Conservation (phyloP, 2,888 invertebrate genomes). For the Chymomyza amoena region DNA sequence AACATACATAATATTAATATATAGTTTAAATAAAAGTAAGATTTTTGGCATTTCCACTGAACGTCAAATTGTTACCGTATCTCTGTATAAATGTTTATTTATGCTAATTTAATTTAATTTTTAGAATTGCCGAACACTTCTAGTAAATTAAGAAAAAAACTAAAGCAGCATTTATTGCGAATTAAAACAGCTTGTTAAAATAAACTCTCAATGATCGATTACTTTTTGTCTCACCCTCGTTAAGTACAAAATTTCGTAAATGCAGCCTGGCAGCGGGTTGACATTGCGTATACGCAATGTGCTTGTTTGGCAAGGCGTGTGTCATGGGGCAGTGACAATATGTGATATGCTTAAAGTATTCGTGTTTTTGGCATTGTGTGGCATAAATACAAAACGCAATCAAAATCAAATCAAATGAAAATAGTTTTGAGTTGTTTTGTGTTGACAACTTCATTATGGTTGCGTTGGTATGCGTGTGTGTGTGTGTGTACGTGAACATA, state of each 20-base stretch:
- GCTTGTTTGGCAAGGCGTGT: background rate
- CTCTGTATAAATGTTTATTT: no score
- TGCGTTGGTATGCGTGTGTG: conserved; percentile 12
- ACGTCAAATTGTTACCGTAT: no score
- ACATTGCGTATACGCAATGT: background rate
- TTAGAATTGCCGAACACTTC: no score
- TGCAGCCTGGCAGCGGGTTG: background rate
- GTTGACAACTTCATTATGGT: conserved; percentile 71
- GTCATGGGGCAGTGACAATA: background rate
- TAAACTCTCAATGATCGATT: no score
- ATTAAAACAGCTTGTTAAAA: no score
- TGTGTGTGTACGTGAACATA: conserved; percentile 1
- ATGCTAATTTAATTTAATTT: no score
- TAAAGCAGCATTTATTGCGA: no score
- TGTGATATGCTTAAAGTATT: conserved; percentile 2
- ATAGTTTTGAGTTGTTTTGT: conserved; percentile 63
- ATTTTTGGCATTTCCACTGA: no score
- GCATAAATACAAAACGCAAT: conserved; percentile 67
- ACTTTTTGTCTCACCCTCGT: no score
- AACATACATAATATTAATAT: no score
- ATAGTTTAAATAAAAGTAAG: no score
- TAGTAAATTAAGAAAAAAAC: no score
- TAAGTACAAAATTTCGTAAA: background rate
- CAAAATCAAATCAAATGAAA: conserved; percentile 74
- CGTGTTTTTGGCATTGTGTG: conserved; percentile 24